phyloP scores from a whole-genome alignment of 1,140 invertebrate genomes.

The Episyrphus balteatus region DNA sequence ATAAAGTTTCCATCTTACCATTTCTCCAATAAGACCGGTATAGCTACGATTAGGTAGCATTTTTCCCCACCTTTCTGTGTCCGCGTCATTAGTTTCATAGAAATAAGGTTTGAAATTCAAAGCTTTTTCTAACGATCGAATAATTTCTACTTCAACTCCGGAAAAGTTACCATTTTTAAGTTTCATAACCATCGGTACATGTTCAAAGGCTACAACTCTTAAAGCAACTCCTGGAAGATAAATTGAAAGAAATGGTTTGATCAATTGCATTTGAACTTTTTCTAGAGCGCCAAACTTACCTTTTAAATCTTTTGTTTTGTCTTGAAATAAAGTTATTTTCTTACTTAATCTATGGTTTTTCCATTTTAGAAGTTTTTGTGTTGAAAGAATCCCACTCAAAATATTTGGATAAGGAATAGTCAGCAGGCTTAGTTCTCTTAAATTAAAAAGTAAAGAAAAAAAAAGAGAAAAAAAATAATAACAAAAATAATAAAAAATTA shows the following conservation, averaged over 20 bases:
- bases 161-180: slow-evolving; percentile 35
- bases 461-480: too few species aligned
- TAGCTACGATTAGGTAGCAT: slow-evolving; percentile 47
- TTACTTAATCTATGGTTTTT: slow-evolving; percentile 10
- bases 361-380: slow-evolving; percentile 16
- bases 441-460: too few species aligned
- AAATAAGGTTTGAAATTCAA: slow-evolving; percentile 55
- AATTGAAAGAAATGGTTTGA: slow-evolving; percentile 46
- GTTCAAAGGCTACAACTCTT: slow-evolving; percentile 54
- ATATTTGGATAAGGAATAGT: slow-evolving; percentile 58
- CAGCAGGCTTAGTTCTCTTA: slow-evolving; percentile 33
- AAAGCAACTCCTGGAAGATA: slow-evolving; percentile 33
- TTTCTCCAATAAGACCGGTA: slow-evolving; percentile 59
- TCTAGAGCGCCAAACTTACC: slow-evolving; percentile 9
- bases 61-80: slow-evolving; percentile 52
- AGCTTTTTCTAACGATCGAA: slow-evolving; percentile 49
- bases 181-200: slow-evolving; percentile 55
- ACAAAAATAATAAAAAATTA: too few species aligned
- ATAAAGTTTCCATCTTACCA: slow-evolving; percentile 35
- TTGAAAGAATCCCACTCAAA: slow-evolving; percentile 17
- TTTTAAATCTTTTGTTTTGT: slow-evolving; percentile 16
- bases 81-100: slow-evolving; percentile 48
- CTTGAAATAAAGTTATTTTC: slow-evolving; percentile 11
- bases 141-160: slow-evolving; percentile 56
- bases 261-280: slow-evolving; percentile 16